These are phyloP conservation scores for Clamator glandarius DNA, from an alignment of 2,797 vertebrate species.

Conservation along the genomic window DNA sequence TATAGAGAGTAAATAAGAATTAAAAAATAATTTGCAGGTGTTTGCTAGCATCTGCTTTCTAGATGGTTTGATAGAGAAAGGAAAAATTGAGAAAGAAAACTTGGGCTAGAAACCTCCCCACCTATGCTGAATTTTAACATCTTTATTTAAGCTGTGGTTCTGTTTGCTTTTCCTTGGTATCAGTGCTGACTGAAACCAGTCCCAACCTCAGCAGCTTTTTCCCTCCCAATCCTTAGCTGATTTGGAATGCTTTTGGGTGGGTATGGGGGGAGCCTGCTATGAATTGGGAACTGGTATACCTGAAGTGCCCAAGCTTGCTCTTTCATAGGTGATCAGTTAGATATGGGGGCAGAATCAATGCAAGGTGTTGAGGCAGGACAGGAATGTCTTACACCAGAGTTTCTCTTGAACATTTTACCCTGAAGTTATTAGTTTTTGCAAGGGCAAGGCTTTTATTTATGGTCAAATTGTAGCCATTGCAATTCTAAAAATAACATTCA, in stretches of 20 bases:
- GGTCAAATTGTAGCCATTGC: not conserved
- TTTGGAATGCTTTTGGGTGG: not conserved
- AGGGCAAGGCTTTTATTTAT: not conserved
- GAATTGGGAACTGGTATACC: not conserved
- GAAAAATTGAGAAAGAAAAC: not conserved
- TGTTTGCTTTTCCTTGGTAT: not conserved
- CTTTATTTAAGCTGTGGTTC: not conserved
- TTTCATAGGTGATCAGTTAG: not conserved
- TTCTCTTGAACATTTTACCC: not conserved
- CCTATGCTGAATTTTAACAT: not conserved
- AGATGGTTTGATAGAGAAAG: not conserved
- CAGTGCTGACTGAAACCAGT: not conserved
- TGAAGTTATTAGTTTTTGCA: not conserved
- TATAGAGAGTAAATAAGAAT: not conserved
- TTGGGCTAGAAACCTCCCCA: not conserved
- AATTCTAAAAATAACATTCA: not conserved
- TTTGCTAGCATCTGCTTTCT: not conserved
- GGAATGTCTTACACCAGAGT: not conserved
- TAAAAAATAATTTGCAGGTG: not conserved
- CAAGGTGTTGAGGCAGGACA: not conserved
- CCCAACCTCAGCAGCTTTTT: not conserved
- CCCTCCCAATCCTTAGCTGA: not conserved
- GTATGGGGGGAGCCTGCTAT: not conserved
- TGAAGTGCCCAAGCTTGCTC: not conserved
- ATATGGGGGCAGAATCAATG: not conserved